Evolutionary conservation across 92 coral and sea anemone genomes (phyloP).

Genomic region (Porites divaricata): DNA sequence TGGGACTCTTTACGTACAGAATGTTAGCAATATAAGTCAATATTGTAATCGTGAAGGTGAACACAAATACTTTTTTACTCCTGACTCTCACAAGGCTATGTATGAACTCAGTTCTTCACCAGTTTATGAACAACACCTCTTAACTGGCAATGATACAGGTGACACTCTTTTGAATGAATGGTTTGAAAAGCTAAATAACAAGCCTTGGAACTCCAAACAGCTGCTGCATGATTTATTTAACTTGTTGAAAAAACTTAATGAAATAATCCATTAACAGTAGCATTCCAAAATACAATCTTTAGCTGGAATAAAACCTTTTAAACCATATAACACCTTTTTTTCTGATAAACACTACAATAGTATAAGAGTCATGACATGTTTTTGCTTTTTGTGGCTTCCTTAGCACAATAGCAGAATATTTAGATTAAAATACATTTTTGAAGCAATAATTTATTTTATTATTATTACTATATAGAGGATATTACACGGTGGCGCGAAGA

Average conservation of each 20-base stretch:
- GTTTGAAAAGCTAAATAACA: slow-evolving; percentile 50
- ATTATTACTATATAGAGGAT: too few species aligned
- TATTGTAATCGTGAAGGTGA: slow-evolving; percentile 23
- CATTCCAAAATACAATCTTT: not conserved
- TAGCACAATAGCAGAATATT: too few species aligned
- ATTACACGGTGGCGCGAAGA: too few species aligned
- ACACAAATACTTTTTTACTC: slow-evolving; percentile 43
- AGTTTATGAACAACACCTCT: slow-evolving; percentile 33
- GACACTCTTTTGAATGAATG: slow-evolving; percentile 42
- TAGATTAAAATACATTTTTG: too few species aligned
- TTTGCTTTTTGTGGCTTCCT: too few species aligned
- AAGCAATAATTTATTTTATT: too few species aligned
- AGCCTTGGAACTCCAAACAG: slow-evolving; percentile 60
- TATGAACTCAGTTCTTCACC: slow-evolving; percentile 56
- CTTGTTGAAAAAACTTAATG: slow-evolving; percentile 33
- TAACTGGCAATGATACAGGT: slow-evolving; percentile 48
- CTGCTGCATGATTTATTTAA: slow-evolving; percentile 38
- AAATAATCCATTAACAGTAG: slow-evolving; percentile 14
- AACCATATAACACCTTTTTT: too few species aligned
- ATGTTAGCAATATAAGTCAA: slow-evolving; percentile 46
- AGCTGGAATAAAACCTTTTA: too few species aligned
- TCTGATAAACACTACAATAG: not conserved
- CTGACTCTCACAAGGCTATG: slow-evolving; percentile 63
- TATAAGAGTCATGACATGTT: too few species aligned
- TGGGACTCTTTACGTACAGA: slow-evolving; percentile 42